Conservation (phyloP, 2,113 vertebrate species). For the Xiphophorus hellerii region DNA sequence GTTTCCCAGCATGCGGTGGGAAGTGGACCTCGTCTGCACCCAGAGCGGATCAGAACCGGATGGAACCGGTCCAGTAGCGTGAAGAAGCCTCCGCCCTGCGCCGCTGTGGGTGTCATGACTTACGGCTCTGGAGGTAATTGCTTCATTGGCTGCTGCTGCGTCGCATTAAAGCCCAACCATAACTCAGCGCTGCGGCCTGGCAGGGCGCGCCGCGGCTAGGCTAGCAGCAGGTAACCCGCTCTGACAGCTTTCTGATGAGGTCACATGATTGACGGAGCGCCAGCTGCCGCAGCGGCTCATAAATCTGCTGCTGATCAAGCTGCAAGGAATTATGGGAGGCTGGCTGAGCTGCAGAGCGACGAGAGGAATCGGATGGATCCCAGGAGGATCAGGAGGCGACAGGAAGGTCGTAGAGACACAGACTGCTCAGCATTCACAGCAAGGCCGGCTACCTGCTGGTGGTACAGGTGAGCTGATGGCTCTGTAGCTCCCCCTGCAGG, state of each 20-base stretch:
- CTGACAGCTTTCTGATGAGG: slow-evolving; percentile 30
- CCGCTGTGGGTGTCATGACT: slow-evolving; percentile 26
- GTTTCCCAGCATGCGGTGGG: not conserved
- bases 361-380: not conserved
- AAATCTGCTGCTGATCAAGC: not conserved
- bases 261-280: slow-evolving; percentile 46
- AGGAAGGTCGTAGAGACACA: not conserved
- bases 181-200: slow-evolving; percentile 56
- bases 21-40: not conserved
- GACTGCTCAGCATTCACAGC: not conserved
- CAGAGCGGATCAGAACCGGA: fast-evolving
- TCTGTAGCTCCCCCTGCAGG: too few relatives aligned
- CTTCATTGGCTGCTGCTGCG: slow-evolving; percentile 35
- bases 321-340: slow-evolving; percentile 15
- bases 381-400: not conserved
- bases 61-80: slow-evolving; percentile 4
- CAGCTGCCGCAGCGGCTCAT: slow-evolving; percentile 23
- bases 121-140: slow-evolving; percentile 44
- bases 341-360: not conserved
- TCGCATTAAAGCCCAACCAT: slow-evolving; percentile 42
- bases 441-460: too few relatives aligned
- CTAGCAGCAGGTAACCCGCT: slow-evolving; percentile 34
- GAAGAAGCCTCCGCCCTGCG: not conserved
- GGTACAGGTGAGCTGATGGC: too few relatives aligned
- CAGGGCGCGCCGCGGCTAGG: slow-evolving; percentile 25